Base-by-base conservation (phyloP, 2,113 vertebrate genomes). In the Cromileptes altivelis region DNA sequence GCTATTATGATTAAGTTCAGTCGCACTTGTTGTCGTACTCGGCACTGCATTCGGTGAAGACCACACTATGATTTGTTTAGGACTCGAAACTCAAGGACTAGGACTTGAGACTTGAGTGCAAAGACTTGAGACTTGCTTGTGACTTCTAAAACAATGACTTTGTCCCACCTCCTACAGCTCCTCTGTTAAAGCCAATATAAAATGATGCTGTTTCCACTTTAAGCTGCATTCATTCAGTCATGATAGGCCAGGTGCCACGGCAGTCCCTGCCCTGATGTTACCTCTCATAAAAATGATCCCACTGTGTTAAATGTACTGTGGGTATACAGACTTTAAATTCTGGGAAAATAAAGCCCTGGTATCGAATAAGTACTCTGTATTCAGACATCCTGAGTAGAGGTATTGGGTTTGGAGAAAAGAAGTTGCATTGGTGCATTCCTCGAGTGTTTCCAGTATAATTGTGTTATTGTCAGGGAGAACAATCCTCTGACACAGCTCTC, bases 401-500 rank as follows among this genome's bases (percentile, higher is more conserved):
- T 56, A 27, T 19, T 1, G 1, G 17, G 60, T 42, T 0, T 33
- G 23, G 14, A 21, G 27, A 62, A 49, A 67, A 40, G 40, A 37
- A 25, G 2, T 8, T 53, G 13, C 52, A 53, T 11, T 55, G 25
- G 21, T 64, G 19, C 37, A 14, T 56, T 15, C 11, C 11, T 23
- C 14, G 1, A 42, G 30, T 33, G 14, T 67, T 69, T 69, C 7
- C 25, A 69, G n/a, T 23, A 49, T 17, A 57, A 72, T 6, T 62
- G 25, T 45, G 56, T 69, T 62, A 33, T n/a, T 45, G 57, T 80
- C 15, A 13, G 11, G 1, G 50, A 71, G 58, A 65, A 76, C n/a
- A 64, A 76, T 80, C 71, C 18, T 23, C 33, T 57, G 50, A 61
- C 11, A 60, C 62, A 55, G 69, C 61, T 73, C 53, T 70, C 3